phyloP scores from a whole-genome alignment of 1,140 invertebrate species.

The Chlorops oryzae region DNA sequence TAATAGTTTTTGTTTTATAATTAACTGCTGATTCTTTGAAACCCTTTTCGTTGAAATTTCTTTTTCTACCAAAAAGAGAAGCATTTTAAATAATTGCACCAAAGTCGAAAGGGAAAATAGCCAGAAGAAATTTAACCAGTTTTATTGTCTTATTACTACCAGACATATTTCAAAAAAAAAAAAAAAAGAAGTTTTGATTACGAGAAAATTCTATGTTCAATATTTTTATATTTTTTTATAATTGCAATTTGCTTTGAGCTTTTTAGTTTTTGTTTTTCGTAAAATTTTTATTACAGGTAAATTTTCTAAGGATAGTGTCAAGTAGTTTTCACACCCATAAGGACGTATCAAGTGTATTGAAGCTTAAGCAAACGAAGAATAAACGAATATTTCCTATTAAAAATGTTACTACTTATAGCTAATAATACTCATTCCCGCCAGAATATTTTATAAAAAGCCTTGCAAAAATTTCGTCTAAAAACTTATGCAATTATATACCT shows the following conservation, averaged over 20 bases:
- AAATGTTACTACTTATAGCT: not conserved
- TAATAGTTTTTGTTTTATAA: no score
- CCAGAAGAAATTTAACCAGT: no score
- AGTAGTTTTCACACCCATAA: not conserved
- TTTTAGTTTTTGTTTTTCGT: not conserved
- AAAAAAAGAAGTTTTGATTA: not conserved
- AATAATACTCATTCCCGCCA: not conserved
- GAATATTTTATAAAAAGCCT: not conserved
- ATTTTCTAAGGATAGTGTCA: not conserved
- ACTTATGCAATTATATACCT: no score
- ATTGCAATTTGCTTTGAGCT: not conserved
- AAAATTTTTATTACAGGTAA: constrained; percentile 2
- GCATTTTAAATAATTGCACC: no score
- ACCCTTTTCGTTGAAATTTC: no score
- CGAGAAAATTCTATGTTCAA: not conserved
- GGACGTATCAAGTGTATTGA: no score
- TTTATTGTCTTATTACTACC: not conserved
- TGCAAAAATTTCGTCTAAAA: no score
- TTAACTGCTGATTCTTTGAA: no score
- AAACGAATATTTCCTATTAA: not conserved
- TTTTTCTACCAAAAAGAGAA: no score
- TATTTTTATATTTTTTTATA: constrained; percentile 6
- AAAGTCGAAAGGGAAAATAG: no score
- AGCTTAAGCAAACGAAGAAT: constrained; percentile 3
- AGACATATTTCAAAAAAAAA: not conserved